Percentiles rank a stretch among this genome's conserved stretches.
Evolutionary conservation across 2,888 invertebrate genomes (phyloP).

Genomic region (Pammene fasciana): DNA sequence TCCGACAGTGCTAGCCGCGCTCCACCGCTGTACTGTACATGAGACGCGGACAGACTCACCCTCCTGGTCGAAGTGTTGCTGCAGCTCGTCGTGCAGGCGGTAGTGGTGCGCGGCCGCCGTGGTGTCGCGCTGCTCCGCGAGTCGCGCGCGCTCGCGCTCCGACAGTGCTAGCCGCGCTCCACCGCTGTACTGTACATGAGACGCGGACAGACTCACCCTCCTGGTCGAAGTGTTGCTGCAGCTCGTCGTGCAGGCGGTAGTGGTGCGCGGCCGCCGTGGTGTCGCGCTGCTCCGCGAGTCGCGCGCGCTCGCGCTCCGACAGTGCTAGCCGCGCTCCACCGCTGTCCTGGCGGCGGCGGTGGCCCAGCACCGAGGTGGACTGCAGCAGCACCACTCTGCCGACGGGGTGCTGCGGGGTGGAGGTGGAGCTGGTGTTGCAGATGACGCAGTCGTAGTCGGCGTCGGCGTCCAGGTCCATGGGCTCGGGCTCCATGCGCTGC

Average conservation of each 20-base stretch:
- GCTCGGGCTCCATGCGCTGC: constrained; percentile 58
- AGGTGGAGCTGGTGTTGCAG: constrained; percentile 94
- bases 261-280: constrained; percentile 89
- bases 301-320: constrained; percentile 82
- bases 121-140: constrained; percentile 77
- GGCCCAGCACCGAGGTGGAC: constrained; percentile 94
- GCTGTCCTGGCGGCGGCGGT: constrained; percentile 76
- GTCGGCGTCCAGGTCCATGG: constrained; percentile 87
- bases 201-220: constrained; percentile 62
- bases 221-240: constrained; percentile 89
- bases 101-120: constrained; percentile 90
- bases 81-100: constrained; percentile 89
- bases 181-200: constrained; percentile 54
- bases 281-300: constrained; percentile 73
- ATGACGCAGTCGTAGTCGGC: constrained; percentile 95
- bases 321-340: constrained; percentile 71
- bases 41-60: neutral
- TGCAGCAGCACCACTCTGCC: constrained; percentile 94
- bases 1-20: constrained; percentile 75
- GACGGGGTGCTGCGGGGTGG: constrained; percentile 89
- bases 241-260: constrained; percentile 89
- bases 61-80: constrained; percentile 89
- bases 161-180: constrained; percentile 71
- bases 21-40: constrained; percentile 56
- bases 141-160: constrained; percentile 81